Conservation (phyloP, 2,113 vertebrate genomes). For the Hylia prasina region DNA sequence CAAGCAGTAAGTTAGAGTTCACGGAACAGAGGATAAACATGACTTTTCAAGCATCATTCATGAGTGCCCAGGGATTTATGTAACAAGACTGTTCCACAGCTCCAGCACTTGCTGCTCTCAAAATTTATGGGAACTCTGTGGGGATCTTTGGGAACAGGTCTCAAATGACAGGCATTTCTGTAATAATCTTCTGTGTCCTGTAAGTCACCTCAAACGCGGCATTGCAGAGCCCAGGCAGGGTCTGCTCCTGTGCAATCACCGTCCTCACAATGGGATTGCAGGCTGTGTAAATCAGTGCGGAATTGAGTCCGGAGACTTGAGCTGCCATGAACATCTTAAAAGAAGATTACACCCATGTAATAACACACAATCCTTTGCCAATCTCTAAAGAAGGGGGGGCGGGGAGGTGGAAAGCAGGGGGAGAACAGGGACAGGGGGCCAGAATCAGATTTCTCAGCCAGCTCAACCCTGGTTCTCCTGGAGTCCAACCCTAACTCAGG, state of each 20-base stretch:
- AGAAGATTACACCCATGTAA: slow-evolving; percentile 65
- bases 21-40: neutral
- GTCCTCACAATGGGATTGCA: neutral
- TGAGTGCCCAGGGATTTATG: neutral
- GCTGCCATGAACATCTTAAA: slow-evolving; percentile 54
- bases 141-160: neutral
- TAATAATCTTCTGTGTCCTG: neutral
- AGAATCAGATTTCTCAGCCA: slow-evolving; percentile 9
- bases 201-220: neutral
- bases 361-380: slow-evolving; percentile 56
- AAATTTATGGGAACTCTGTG: neutral
- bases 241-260: neutral
- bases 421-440: neutral
- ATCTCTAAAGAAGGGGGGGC: slow-evolving; percentile 1
- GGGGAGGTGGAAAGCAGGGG: too few relatives aligned
- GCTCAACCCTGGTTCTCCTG: slow-evolving; percentile 6
- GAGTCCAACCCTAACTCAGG: neutral
- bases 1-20: neutral
- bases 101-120: neutral
- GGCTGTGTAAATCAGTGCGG: slow-evolving; percentile 6
- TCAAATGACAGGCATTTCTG: neutral
- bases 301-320: slow-evolving; percentile 52
- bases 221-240: neutral
- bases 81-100: neutral
- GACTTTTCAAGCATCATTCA: neutral